Base-by-base conservation (phyloP, 1,140 invertebrate genomes). In the Platyscapa corneri region DNA sequence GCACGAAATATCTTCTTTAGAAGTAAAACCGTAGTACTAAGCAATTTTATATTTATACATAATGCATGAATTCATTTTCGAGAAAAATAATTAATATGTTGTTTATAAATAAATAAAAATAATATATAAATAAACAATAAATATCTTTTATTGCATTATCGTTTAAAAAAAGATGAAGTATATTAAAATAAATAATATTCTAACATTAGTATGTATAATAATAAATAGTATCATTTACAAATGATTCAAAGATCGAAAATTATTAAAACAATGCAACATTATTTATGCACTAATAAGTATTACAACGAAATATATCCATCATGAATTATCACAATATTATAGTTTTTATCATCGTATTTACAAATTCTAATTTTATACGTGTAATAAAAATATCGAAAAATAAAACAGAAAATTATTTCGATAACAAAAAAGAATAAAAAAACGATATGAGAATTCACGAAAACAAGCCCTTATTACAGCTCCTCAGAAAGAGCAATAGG, bases 401-500 rank as follows among this genome's bases (percentile, higher is more conserved):
- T 14, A 18, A 14, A 18, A 53, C 16, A 53, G 16, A 46, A 53
- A 53, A 10, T 37, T 39, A 0, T n/a, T n/a, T 70, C 42, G 42
- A 42, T 49, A 77, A 77, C 37, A 77, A 32, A 49, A 32, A 56
- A 32, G n/a, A 34, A 67, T 65, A 76, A 65, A 64, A 30, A 2
- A 76, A 65, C n/a, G 49, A 34, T n/a, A 32, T 78, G 37, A 37
- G 42, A 79, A 83, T 74, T 49, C 49, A 78, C n/a, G 75, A 67
- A 30, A 67, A 30, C 27, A 75, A 37, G 27, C 65, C 27, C 46
- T 76, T 20, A 80, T 94, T 94, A 95, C 84, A 96, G 93, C 89
- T 96, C 95, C 91, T 96, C 95, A 12, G 95, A 95, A 5, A 95
- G 93, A 18, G 95, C 95, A 84, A 95, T 95, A 6, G 95, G 95